phyloP scores from a whole-genome alignment of 2,888 invertebrate genomes.

The Agriopis marginaria region DNA sequence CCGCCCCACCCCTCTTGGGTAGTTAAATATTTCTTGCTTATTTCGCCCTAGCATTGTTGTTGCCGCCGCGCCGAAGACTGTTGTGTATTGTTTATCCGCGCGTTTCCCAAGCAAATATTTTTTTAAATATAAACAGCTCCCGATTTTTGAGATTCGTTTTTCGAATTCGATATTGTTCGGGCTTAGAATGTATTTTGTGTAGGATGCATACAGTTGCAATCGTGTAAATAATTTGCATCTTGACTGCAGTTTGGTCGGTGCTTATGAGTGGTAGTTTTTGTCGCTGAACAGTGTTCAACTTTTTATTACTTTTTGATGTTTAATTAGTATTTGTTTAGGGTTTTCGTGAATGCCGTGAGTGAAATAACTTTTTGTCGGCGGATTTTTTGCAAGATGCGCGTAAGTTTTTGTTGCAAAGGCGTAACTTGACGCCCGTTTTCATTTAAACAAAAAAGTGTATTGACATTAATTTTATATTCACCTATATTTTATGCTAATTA shows the following conservation, averaged over 20 bases:
- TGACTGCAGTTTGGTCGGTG: slow-evolving; percentile 72
- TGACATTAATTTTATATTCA: background rate
- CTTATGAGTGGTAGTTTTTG: slow-evolving; percentile 79
- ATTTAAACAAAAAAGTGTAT: slow-evolving; percentile 4
- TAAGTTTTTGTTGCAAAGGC: slow-evolving; percentile 46
- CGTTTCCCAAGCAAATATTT: slow-evolving; percentile 71
- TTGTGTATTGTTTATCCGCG: slow-evolving; percentile 85
- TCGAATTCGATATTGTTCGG: slow-evolving; percentile 31
- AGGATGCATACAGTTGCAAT: slow-evolving; percentile 74
- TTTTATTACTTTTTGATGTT: slow-evolving; percentile 64
- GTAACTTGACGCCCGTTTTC: slow-evolving; percentile 10
- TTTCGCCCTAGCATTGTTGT: slow-evolving; percentile 87
- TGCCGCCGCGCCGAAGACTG: slow-evolving; percentile 82
- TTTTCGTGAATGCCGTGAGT: slow-evolving; percentile 61
- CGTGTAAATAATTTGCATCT: slow-evolving; percentile 82
- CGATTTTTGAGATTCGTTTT: slow-evolving; percentile 34
- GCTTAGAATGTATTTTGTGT: slow-evolving; percentile 49
- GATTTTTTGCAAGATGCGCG: slow-evolving; percentile 48
- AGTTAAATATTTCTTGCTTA: slow-evolving; percentile 88
- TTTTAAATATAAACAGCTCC: slow-evolving; percentile 60
- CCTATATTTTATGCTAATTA: slow-evolving; percentile 24
- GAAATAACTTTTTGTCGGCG: slow-evolving; percentile 56
- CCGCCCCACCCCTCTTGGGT: slow-evolving; percentile 82
- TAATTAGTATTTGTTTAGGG: slow-evolving; percentile 58
- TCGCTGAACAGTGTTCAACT: slow-evolving; percentile 78